Percentiles rank a stretch among this genome's conserved stretches.
These are phyloP conservation scores for Drosophila pruinosa DNA, from an alignment of 1,140 invertebrate species.

Conservation along the genomic window DNA sequence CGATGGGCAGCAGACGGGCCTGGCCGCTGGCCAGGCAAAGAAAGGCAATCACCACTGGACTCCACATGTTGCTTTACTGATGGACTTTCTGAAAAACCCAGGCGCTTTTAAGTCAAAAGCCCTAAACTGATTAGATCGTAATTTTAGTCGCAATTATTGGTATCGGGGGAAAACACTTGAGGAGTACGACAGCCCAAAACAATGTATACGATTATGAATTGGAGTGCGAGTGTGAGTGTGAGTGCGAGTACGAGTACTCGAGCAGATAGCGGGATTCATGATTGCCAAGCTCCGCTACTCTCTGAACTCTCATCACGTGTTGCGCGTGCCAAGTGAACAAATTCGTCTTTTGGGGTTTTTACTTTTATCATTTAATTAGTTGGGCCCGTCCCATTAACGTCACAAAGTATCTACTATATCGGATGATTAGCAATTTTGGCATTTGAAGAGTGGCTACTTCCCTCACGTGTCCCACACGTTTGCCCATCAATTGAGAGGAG, in stretches of 20 bases:
- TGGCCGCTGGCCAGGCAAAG: conserved; percentile 29
- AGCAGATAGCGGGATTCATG: conserved; percentile 26
- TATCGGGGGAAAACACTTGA: neutral
- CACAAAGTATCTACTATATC: conserved; percentile 20
- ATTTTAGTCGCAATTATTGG: neutral
- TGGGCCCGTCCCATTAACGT: conserved; percentile 33
- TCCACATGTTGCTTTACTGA: conserved; percentile 56
- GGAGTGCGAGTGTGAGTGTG: neutral
- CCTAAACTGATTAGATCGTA: conserved; percentile 2
- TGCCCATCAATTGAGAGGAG: neutral
- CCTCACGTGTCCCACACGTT: conserved; percentile 66
- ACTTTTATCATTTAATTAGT: conserved; percentile 70
- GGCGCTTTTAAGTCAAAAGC: conserved; percentile 54
- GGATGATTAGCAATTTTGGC: neutral
- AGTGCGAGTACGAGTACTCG: neutral
- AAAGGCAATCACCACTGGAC: conserved; percentile 47
- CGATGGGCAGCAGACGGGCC: conserved; percentile 44
- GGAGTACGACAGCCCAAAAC: neutral
- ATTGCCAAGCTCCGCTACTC: too few species aligned
- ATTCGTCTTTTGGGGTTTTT: conserved; percentile 23
- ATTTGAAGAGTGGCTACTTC: conserved; percentile 4
- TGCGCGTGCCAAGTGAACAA: conserved; percentile 38
- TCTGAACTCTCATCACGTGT: conserved; percentile 51
- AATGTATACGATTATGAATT: neutral
- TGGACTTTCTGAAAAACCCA: neutral